Conservation (phyloP, 2,797 vertebrate genomes). For the Oreochromis grahami region DNA sequence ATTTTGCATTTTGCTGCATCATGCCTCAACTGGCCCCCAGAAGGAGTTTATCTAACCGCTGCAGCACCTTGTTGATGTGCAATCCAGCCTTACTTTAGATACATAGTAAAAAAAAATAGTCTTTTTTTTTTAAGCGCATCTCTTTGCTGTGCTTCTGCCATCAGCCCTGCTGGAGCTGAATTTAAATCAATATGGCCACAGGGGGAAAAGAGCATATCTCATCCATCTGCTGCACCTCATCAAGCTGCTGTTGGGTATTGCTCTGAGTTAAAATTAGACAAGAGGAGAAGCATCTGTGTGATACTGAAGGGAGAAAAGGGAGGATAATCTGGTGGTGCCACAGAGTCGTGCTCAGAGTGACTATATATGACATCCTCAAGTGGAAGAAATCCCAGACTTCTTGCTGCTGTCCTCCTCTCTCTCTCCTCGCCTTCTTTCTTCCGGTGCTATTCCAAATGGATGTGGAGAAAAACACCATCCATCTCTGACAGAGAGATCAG, state of each 20-base stretch:
- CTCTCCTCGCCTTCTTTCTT: background rate
- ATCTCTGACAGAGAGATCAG: conserved; percentile 20
- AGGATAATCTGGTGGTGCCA: conserved; percentile 1
- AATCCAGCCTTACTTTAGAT: background rate
- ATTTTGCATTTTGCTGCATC: conserved; percentile 52
- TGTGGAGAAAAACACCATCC: background rate
- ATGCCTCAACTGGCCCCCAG: background rate
- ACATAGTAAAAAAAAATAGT: background rate
- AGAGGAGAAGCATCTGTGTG: conserved; percentile 23
- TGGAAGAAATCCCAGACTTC: background rate
- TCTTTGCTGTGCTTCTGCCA: background rate
- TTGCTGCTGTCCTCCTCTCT: background rate
- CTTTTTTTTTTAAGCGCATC: background rate
- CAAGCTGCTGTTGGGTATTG: conserved; percentile 48
- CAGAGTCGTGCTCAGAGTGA: background rate
- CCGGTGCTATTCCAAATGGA: background rate
- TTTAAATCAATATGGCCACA: conserved; percentile 55
- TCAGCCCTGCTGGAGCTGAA: conserved; percentile 34
- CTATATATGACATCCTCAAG: background rate
- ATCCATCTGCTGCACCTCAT: conserved; percentile 63
- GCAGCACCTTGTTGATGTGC: background rate
- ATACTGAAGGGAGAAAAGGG: background rate
- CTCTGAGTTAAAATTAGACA: conserved; percentile 59
- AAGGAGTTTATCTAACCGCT: conserved; percentile 1
- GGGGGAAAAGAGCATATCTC: conserved; percentile 45